Conservation (phyloP, 2,797 vertebrate genomes). For the Gymnothorax javanicus region DNA sequence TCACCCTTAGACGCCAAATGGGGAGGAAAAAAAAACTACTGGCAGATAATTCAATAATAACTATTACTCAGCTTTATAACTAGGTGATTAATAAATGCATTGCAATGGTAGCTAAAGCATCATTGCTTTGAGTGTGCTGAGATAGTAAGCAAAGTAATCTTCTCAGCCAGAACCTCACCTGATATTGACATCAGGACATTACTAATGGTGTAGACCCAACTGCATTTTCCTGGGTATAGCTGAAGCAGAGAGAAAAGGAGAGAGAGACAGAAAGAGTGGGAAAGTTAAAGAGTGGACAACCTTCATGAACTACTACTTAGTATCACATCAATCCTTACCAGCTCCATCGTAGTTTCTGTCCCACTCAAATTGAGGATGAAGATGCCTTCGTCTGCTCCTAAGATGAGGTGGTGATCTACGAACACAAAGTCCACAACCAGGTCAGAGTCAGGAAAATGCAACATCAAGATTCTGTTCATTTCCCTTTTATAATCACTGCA, state of each 20-base stretch:
- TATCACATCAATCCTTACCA: conserved; percentile 68
- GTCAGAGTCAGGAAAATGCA: no score
- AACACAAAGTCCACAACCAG: not conserved
- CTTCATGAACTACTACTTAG: not conserved
- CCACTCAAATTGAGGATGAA: conserved; percentile 84
- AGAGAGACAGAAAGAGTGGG: conserved; percentile 21
- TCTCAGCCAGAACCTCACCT: conserved; percentile 65
- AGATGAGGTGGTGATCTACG: conserved; percentile 82
- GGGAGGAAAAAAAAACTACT: not conserved
- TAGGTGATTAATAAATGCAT: not conserved
- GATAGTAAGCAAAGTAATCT: not conserved
- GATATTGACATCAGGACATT: conserved; percentile 88
- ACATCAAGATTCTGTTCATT: no score
- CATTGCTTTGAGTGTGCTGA: not conserved
- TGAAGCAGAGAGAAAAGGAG: conserved; percentile 53
- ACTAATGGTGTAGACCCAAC: conserved; percentile 83
- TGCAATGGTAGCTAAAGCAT: conserved; percentile 4
- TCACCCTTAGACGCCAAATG: not conserved
- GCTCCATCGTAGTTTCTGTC: conserved; percentile 82
- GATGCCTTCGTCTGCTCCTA: conserved; percentile 87
- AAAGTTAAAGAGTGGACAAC: not conserved
- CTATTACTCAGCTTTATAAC: not conserved
- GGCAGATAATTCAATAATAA: not conserved
- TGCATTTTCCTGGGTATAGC: conserved; percentile 84
- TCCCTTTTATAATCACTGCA: no score